A percentile compares a stretch with the other conserved stretches of the same genome.
Evolutionary conservation across 2,113 vertebrate genomes (phyloP).

Genomic region (Ondatra zibethicus): DNA sequence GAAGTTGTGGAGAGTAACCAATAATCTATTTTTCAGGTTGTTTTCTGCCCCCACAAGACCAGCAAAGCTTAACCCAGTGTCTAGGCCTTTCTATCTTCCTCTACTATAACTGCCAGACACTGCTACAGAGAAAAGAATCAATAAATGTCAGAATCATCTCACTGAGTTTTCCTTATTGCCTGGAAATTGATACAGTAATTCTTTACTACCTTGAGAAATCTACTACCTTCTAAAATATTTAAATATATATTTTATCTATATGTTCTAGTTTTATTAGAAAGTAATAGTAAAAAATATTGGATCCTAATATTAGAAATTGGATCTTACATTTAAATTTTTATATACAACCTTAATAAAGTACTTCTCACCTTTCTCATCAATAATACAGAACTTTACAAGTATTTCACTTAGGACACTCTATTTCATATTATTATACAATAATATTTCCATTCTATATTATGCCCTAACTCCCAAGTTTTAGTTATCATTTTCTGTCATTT

Average conservation of each 20-base stretch:
- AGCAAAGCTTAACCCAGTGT: background rate
- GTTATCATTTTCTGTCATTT: background rate
- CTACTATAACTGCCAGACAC: background rate
- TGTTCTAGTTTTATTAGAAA: constrained; percentile 31
- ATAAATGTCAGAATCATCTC: background rate
- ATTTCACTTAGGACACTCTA: background rate
- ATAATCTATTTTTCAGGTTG: background rate
- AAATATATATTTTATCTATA: constrained; percentile 19
- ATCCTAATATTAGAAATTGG: constrained; percentile 30
- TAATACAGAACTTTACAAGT: constrained; percentile 29
- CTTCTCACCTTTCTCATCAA: constrained; percentile 21
- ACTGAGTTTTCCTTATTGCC: constrained; percentile 22
- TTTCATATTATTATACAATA: background rate
- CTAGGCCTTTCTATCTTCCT: constrained; percentile 8
- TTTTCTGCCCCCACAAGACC: background rate
- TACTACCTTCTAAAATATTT: constrained; percentile 5
- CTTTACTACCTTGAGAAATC: constrained; percentile 21
- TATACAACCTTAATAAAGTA: constrained; percentile 4
- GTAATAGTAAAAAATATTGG: constrained; percentile 30
- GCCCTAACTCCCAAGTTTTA: background rate
- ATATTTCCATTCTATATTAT: constrained; percentile 11
- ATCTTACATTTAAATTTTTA: constrained; percentile 26
- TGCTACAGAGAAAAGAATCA: constrained; percentile 2
- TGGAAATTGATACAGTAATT: constrained; percentile 41
- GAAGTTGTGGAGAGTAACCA: background rate